phyloP scores from a whole-genome alignment of 2,113 vertebrate species.

The Leucopsar rothschildi region DNA sequence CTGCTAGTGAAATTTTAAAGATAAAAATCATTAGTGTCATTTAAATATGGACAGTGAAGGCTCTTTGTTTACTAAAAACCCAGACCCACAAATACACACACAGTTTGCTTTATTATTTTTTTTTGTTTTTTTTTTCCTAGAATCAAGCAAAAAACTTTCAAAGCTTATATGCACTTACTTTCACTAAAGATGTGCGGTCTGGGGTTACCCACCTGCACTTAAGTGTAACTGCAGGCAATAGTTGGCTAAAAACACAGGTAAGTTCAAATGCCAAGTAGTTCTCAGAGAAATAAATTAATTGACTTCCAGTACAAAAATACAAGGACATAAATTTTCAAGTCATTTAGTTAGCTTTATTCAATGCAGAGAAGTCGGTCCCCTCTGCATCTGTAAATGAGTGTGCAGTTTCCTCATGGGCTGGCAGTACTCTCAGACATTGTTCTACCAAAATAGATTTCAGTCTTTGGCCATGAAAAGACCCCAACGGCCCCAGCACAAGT shows the following conservation, averaged over 20 bases:
- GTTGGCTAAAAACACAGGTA: conserved; percentile 21
- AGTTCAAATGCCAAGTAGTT: conserved; percentile 2
- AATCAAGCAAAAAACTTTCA: background rate
- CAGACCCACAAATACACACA: background rate
- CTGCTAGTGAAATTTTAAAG: background rate
- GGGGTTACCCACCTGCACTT: background rate
- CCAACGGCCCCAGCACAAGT: background rate
- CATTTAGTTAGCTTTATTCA: background rate
- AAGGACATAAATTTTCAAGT: background rate
- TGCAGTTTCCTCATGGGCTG: background rate
- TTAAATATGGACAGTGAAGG: background rate
- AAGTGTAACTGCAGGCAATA: background rate
- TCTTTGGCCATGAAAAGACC: background rate
- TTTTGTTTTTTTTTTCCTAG: background rate
- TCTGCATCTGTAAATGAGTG: background rate
- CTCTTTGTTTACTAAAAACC: background rate
- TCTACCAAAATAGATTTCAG: background rate
- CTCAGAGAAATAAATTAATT: background rate
- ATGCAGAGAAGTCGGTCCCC: background rate
- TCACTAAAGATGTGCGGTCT: background rate
- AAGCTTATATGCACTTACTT: background rate
- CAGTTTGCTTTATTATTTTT: background rate
- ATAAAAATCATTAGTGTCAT: background rate
- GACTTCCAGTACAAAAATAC: background rate
- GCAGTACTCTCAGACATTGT: background rate